phyloP scores from a whole-genome alignment of 1,140 invertebrate species.

The Varroa destructor region DNA sequence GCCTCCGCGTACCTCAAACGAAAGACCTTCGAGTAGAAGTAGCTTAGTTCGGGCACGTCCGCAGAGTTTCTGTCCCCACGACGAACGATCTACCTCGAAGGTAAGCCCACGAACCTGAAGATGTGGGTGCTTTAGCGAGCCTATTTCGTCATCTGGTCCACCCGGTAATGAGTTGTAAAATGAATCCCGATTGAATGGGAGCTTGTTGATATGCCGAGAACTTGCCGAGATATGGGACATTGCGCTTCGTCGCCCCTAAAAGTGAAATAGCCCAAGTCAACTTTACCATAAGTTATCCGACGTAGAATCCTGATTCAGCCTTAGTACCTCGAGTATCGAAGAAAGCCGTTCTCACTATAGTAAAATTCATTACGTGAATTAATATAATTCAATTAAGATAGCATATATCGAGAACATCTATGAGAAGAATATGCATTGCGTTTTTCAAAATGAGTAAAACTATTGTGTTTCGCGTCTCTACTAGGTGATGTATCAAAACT shows the following conservation, averaged over 20 bases:
- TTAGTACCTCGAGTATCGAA: too few species aligned
- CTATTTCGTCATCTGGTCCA: conserved; percentile 30
- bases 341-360: too few species aligned
- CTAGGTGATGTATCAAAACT: too few species aligned
- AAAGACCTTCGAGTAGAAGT: conserved; percentile 53
- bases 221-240: conserved; percentile 28
- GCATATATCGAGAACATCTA: too few species aligned
- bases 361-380: too few species aligned
- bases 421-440: too few species aligned
- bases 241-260: conserved; percentile 25
- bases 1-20: conserved; percentile 69
- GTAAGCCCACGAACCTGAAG: conserved; percentile 49
- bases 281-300: background rate
- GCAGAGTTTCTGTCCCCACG: conserved; percentile 36
- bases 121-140: conserved; percentile 46
- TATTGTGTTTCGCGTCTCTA: too few species aligned
- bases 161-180: conserved; percentile 32
- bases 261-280: background rate
- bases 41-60: conserved; percentile 38
- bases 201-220: conserved; percentile 31
- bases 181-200: conserved; percentile 30
- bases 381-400: too few species aligned
- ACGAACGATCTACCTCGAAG: conserved; percentile 43
- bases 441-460: too few species aligned
- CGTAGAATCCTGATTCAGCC: too few species aligned